Evolutionary conservation across 2,797 vertebrate species (phyloP).

Genomic region (Tamandua tetradactyla): DNA sequence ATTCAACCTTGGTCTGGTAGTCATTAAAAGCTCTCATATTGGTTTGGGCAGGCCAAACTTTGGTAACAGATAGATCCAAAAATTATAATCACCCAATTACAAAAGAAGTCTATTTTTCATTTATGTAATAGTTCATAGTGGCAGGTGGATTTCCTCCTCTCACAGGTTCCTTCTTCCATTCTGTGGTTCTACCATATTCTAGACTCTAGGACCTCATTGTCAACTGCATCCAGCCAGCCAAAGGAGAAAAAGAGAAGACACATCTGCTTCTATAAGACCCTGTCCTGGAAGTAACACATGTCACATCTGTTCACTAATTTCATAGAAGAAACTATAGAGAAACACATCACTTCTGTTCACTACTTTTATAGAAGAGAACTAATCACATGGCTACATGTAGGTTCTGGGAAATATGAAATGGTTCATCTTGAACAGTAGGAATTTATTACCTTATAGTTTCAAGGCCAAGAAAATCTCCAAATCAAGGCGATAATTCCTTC

Average conservation of each 20-base stretch:
- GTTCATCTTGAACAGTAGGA: no score
- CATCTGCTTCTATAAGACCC: background rate
- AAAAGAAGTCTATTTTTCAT: background rate
- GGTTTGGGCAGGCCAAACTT: background rate
- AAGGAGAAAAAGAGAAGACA: background rate
- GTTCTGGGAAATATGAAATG: background rate
- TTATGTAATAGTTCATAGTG: background rate
- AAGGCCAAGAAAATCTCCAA: no score
- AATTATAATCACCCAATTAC: background rate
- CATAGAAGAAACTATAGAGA: background rate
- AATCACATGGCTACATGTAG: background rate
- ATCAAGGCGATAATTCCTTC: no score
- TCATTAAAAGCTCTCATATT: background rate
- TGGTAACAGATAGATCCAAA: background rate
- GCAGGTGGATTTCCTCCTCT: background rate
- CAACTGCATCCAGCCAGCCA: background rate
- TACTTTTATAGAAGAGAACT: background rate
- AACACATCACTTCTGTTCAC: background rate
- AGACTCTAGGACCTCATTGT: background rate
- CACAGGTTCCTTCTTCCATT: background rate
- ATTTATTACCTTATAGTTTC: no score
- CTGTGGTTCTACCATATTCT: background rate
- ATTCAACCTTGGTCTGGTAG: background rate
- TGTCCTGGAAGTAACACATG: background rate
- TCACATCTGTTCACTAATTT: conserved; percentile 6